Percentiles rank a stretch among this genome's conserved stretches.
phyloP scores from a whole-genome alignment of 2,888 invertebrate species.

The Herminia tarsipennalis region DNA sequence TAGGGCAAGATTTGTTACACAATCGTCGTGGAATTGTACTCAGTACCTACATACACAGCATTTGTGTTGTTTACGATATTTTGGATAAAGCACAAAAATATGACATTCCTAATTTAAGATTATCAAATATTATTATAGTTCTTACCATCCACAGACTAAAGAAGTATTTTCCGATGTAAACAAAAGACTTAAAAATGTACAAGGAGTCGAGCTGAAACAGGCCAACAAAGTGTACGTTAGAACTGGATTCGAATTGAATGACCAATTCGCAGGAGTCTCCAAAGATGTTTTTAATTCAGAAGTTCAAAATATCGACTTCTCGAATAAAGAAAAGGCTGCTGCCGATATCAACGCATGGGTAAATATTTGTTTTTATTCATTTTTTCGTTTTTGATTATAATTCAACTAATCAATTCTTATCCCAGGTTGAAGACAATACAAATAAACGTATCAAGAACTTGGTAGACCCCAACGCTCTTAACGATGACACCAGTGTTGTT shows the following conservation, averaged over 20 bases:
- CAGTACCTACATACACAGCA: too few relatives aligned
- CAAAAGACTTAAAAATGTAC: conserved; percentile 49
- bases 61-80: too few relatives aligned
- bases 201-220: conserved; percentile 84
- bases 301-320: conserved; percentile 87
- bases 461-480: conserved; percentile 83
- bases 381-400: neutral
- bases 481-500: conserved; percentile 85
- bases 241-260: conserved; percentile 73
- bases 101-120: too few relatives aligned
- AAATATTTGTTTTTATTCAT: conserved; percentile 22
- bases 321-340: conserved; percentile 67
- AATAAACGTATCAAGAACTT: conserved; percentile 82
- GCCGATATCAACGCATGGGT: conserved; percentile 91
- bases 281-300: conserved; percentile 86
- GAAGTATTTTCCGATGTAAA: conserved; percentile 54
- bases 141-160: conserved; percentile 56
- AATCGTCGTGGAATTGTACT: too few relatives aligned
- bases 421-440: conserved; percentile 74
- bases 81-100: too few relatives aligned
- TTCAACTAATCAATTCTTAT: too few relatives aligned
- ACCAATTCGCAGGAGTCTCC: conserved; percentile 83
- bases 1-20: too few relatives aligned
- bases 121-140: neutral
- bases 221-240: conserved; percentile 90